phyloP scores from a whole-genome alignment of 2,797 vertebrate species.

The Pangasius larnaudii region DNA sequence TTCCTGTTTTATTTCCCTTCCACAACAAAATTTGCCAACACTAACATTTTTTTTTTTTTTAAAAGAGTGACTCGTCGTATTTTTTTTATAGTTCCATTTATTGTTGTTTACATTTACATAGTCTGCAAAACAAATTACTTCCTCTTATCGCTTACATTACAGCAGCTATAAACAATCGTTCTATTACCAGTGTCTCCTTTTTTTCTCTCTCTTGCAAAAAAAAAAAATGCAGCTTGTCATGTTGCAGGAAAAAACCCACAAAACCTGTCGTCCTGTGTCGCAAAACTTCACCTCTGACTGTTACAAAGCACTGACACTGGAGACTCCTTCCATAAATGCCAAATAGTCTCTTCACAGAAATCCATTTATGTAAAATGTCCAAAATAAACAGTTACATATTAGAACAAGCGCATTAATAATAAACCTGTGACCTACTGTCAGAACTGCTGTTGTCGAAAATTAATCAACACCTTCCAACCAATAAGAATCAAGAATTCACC shows the following conservation, averaged over 20 bases:
- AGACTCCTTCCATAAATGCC: neutral
- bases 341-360: neutral
- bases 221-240: neutral
- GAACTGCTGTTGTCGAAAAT: neutral
- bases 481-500: neutral
- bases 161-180: neutral
- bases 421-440: neutral
- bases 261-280: neutral
- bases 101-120: neutral
- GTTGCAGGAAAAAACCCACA: neutral
- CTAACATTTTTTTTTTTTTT: neutral
- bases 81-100: neutral
- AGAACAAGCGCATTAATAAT: neutral
- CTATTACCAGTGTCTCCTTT: neutral
- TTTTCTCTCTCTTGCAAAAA: neutral
- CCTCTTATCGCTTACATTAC: neutral
- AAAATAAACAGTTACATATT: neutral
- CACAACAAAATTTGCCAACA: neutral
- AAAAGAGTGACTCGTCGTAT: neutral
- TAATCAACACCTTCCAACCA: neutral
- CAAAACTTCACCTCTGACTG: neutral
- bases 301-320: neutral
- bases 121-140: neutral
- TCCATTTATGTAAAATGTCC: neutral
- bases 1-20: neutral